phyloP scores from a whole-genome alignment of 2,888 invertebrate species.

The Lasius platythorax region DNA sequence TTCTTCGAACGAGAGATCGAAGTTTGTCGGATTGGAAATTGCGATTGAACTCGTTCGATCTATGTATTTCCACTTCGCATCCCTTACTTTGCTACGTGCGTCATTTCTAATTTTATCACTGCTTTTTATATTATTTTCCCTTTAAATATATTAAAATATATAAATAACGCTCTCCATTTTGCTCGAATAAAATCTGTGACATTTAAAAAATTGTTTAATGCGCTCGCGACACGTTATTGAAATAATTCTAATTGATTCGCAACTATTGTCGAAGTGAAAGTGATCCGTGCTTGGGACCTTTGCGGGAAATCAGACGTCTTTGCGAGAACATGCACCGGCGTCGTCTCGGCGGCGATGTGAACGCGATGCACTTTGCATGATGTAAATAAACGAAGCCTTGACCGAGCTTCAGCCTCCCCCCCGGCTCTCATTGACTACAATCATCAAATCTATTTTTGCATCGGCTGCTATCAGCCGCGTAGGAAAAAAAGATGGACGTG shows the following conservation, averaged over 20 bases:
- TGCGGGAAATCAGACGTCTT: conserved; percentile 39
- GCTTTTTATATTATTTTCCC: neutral
- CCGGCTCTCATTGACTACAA: conserved; percentile 47
- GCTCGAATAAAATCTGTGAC: neutral
- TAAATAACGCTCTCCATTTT: neutral
- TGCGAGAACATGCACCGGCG: conserved; percentile 1
- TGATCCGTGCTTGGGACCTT: conserved; percentile 58
- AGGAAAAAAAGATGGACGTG: conserved; percentile 17
- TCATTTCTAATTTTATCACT: conserved; percentile 36
- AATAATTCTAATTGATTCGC: conserved; percentile 3
- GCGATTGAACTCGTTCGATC: conserved; percentile 8
- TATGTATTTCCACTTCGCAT: conserved; percentile 17
- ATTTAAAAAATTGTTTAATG: neutral
- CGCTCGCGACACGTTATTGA: neutral
- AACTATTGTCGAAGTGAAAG: conserved; percentile 70
- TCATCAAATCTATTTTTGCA: conserved; percentile 58
- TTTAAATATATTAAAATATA: neutral
- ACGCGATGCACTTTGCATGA: conserved; percentile 75
- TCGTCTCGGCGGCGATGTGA: conserved; percentile 68
- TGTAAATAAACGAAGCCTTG: conserved; percentile 77
- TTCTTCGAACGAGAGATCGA: neutral
- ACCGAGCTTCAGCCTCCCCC: conserved; percentile 65
- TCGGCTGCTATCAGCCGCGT: conserved; percentile 7
- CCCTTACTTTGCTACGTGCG: conserved; percentile 27
- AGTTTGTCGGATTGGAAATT: neutral